Conservation (phyloP, 2,113 vertebrate genomes). For the Phrynosoma platyrhinos region DNA sequence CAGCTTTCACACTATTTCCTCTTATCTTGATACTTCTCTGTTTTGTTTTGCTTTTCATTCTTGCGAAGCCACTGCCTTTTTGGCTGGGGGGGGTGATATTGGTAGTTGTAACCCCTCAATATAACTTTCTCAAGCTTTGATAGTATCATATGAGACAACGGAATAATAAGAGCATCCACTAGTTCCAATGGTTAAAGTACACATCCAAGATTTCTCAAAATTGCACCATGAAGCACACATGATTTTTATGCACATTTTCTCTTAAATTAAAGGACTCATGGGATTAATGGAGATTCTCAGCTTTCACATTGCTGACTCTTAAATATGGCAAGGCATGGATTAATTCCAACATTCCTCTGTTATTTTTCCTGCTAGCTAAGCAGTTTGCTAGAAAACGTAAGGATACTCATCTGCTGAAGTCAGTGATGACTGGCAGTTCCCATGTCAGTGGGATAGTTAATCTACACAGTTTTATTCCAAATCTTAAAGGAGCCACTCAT, state of each 20-base stretch:
- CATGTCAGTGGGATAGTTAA: too few relatives aligned
- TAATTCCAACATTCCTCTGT: slow-evolving; percentile 3
- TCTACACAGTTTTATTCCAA: too few relatives aligned
- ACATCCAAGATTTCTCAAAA: not conserved
- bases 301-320: not conserved
- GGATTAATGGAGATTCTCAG: slow-evolving; percentile 7
- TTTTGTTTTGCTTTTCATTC: too few relatives aligned
- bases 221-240: not conserved
- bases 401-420: slow-evolving; percentile 4
- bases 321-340: slow-evolving; percentile 3
- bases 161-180: not conserved
- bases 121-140: not conserved
- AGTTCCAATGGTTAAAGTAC: not conserved
- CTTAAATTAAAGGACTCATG: not conserved
- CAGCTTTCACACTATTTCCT: too few relatives aligned
- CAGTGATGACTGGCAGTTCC: not conserved
- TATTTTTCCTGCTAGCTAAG: slow-evolving; percentile 11
- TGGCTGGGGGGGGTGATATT: too few relatives aligned
- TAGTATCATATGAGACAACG: not conserved
- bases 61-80: too few relatives aligned
- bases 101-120: too few relatives aligned
- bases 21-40: too few relatives aligned
- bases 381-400: not conserved
- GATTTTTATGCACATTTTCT: not conserved
- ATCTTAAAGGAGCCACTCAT: too few relatives aligned